These are phyloP conservation scores for Etheostoma spectabile DNA, from an alignment of 2,113 vertebrate species.

Conservation along the genomic window DNA sequence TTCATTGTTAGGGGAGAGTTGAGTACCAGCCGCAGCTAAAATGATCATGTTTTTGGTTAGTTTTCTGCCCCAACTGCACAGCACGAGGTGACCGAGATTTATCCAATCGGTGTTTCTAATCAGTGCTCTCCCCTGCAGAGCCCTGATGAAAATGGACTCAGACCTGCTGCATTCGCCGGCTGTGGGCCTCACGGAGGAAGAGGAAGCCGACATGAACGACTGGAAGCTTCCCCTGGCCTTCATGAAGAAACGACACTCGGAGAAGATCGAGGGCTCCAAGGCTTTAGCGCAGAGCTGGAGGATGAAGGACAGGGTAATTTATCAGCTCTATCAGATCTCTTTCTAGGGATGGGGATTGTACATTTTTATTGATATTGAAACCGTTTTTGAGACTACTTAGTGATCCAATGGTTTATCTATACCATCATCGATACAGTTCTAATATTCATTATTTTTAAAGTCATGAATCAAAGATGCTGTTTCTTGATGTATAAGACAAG, in stretches of 20 bases:
- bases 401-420: too few species aligned
- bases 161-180: constrained; percentile 90
- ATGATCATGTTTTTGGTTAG: not conserved
- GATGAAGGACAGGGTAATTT: constrained; percentile 97
- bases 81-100: not conserved
- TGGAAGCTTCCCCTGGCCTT: constrained; percentile 94
- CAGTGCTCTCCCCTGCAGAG: constrained; percentile 47
- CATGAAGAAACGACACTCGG: constrained; percentile 98
- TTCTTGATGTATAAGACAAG: too few species aligned
- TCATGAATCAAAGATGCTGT: too few species aligned
- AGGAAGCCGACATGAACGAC: constrained; percentile 92
- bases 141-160: constrained; percentile 84
- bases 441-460: too few species aligned
- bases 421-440: too few species aligned
- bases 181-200: constrained; percentile 91
- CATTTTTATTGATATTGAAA: too few species aligned
- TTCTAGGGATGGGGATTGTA: not conserved
- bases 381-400: too few species aligned
- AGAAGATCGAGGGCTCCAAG: constrained; percentile 99
- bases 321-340: constrained; percentile 11
- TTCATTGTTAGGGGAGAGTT: not conserved
- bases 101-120: constrained; percentile 18
- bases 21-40: not conserved
- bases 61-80: not conserved
- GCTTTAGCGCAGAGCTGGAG: constrained; percentile 98